These are phyloP conservation scores for Eriocheir sinensis DNA, from an alignment of 1,140 invertebrate genomes.

Conservation along the genomic window DNA sequence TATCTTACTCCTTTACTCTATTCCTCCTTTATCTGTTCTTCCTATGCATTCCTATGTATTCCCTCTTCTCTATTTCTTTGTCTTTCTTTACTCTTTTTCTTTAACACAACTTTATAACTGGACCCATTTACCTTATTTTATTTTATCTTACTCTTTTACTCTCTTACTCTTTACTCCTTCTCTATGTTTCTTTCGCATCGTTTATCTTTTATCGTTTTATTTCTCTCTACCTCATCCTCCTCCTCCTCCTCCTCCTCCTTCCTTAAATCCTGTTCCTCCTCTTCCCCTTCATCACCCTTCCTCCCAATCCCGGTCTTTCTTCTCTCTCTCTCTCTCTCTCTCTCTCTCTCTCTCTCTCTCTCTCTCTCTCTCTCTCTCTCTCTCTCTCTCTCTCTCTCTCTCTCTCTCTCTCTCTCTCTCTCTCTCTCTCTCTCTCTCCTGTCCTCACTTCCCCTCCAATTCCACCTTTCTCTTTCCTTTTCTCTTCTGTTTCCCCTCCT, in stretches of 20 bases:
- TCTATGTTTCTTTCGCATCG: background rate
- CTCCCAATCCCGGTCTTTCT: background rate
- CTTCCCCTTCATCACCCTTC: no score
- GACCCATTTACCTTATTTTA: no score
- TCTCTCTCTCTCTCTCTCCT: constrained; percentile 1
- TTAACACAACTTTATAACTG: no score
- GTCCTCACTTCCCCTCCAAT: background rate
- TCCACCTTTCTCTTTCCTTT: background rate
- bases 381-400: background rate
- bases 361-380: background rate
- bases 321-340: background rate
- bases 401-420: background rate
- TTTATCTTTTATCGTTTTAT: background rate
- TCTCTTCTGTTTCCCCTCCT: background rate
- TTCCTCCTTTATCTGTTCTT: no score
- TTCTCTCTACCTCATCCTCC: background rate
- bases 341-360: background rate
- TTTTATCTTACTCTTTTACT: no score
- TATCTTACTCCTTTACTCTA: no score
- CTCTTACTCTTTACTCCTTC: background rate
- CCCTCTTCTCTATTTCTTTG: no score
- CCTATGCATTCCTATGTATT: no score
- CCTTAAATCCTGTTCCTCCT: background rate
- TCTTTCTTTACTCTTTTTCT: no score
- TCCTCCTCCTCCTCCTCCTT: background rate